Evolutionary conservation across 2,797 vertebrate species (phyloP).

Genomic region (Amphiprion clarkii): DNA sequence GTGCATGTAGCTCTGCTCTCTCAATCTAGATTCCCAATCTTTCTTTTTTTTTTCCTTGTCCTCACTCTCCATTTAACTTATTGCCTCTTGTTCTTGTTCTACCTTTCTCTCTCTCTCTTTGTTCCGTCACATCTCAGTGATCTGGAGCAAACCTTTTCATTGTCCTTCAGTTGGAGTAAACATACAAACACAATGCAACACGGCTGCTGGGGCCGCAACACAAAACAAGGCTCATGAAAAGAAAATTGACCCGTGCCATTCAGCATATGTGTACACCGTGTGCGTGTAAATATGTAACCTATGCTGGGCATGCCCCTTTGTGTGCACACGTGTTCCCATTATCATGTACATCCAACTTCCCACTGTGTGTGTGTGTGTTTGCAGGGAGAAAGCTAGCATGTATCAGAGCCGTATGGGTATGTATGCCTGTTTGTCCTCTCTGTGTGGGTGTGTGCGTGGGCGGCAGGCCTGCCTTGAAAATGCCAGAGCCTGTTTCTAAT

Average conservation of each 20-base stretch:
- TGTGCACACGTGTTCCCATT: slow-evolving; percentile 51
- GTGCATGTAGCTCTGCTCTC: slow-evolving; percentile 65
- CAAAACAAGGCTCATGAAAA: slow-evolving; percentile 51
- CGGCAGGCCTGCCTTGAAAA: slow-evolving; percentile 71
- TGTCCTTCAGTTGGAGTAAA: slow-evolving; percentile 76
- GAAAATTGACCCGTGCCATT: slow-evolving; percentile 64
- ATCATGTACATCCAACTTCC: slow-evolving; percentile 54
- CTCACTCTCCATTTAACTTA: slow-evolving; percentile 57
- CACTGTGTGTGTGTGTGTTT: slow-evolving; percentile 31
- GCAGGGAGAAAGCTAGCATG: slow-evolving; percentile 3
- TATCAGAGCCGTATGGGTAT: slow-evolving; percentile 60
- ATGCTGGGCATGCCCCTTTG: slow-evolving; percentile 34
- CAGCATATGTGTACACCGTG: slow-evolving; percentile 15
- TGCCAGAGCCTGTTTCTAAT: slow-evolving; percentile 80
- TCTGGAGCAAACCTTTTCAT: slow-evolving; percentile 77
- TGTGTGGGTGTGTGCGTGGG: slow-evolving; percentile 77
- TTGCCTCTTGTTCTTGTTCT: slow-evolving; percentile 40
- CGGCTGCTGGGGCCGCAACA: slow-evolving; percentile 51
- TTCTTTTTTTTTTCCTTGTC: slow-evolving; percentile 27
- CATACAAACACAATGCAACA: slow-evolving; percentile 65
- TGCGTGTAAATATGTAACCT: slow-evolving; percentile 48
- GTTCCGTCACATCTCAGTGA: slow-evolving; percentile 78
- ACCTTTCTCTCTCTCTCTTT: slow-evolving; percentile 49
- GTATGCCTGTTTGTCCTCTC: slow-evolving; percentile 73
- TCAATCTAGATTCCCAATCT: slow-evolving; percentile 61